Percentiles rank a stretch among this genome's conserved stretches.
Conservation (phyloP, 2,888 invertebrate species). For the Thalpophila matura region DNA sequence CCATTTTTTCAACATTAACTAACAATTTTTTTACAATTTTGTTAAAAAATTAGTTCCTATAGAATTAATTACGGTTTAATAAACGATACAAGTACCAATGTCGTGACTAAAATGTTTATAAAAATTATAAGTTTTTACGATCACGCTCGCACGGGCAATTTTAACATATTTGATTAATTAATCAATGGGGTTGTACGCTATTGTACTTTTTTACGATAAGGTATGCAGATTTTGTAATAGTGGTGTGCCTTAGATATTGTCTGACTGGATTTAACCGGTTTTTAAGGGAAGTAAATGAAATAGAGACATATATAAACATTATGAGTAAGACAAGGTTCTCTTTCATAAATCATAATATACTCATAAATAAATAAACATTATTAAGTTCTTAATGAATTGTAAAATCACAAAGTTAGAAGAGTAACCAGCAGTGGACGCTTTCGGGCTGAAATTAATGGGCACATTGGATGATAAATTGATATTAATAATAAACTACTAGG, state of each 20-base stretch:
- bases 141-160: constrained; percentile 10
- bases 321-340: not conserved
- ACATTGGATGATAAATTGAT: too few relatives aligned
- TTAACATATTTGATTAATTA: constrained; percentile 59
- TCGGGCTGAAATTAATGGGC: too few relatives aligned
- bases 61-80: constrained; percentile 25
- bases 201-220: constrained; percentile 28
- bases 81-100: constrained; percentile 14
- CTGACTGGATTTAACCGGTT: constrained; percentile 6
- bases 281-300: not conserved
- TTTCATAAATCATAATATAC: too few relatives aligned
- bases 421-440: too few relatives aligned
- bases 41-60: constrained; percentile 24
- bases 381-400: too few relatives aligned
- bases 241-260: not conserved
- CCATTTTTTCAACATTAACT: not conserved
- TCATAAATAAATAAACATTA: too few relatives aligned
- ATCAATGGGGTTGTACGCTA: constrained; percentile 33
- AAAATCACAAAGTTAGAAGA: too few relatives aligned
- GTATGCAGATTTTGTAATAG: constrained; percentile 25
- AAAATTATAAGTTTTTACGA: constrained; percentile 38
- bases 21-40: constrained; percentile 23
- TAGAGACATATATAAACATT: not conserved
- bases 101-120: constrained; percentile 51
- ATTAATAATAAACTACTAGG: too few relatives aligned